Evolutionary conservation across 2,113 vertebrate genomes (phyloP).

Genomic region (Onychostruthus taczanowskii): DNA sequence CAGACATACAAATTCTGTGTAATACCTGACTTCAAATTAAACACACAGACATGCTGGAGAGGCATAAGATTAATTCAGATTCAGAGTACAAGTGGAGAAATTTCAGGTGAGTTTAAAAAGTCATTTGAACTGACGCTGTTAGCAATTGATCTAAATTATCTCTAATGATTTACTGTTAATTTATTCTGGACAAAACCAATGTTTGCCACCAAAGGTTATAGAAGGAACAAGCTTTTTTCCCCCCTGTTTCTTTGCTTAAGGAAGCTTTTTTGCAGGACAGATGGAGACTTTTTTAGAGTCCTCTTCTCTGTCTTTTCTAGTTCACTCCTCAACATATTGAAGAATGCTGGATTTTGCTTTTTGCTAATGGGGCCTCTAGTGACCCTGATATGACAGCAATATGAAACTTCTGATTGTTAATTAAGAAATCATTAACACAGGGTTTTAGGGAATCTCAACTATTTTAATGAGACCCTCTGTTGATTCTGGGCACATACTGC

Average conservation of each 20-base stretch:
- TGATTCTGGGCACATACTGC: not conserved
- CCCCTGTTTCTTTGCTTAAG: not conserved
- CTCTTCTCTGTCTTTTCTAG: not conserved
- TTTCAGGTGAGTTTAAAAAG: slow-evolving; percentile 16
- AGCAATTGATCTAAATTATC: slow-evolving; percentile 7
- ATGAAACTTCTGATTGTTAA: not conserved
- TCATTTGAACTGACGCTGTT: not conserved
- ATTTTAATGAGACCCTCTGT: not conserved
- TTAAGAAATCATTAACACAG: not conserved
- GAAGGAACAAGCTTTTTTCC: not conserved
- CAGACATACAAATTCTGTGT: not conserved
- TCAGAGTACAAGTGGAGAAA: not conserved
- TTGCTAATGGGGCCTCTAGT: not conserved
- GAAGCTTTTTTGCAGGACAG: not conserved
- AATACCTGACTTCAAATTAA: not conserved
- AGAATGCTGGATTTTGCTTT: not conserved
- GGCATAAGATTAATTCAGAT: not conserved
- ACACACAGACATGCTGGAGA: not conserved
- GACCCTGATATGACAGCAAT: not conserved
- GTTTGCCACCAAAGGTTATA: not conserved
- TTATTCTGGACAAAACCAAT: not conserved
- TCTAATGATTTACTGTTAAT: slow-evolving; percentile 21
- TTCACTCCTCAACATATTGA: not conserved
- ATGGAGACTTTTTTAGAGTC: not conserved
- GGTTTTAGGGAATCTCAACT: not conserved